phyloP scores from a whole-genome alignment of 1,140 invertebrate species.

The Drosophila lacertosa region DNA sequence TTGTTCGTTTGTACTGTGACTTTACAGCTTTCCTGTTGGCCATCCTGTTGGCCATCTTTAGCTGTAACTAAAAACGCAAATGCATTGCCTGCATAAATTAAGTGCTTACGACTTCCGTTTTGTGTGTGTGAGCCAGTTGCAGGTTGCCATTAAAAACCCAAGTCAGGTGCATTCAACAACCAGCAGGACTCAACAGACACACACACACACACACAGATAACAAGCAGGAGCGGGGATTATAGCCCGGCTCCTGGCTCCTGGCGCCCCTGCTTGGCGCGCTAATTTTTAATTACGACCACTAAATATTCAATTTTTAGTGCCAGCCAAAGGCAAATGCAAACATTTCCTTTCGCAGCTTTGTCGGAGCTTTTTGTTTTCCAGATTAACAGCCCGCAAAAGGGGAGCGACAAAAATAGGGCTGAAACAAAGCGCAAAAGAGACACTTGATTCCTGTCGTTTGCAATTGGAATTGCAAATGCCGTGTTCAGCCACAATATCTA shows the following conservation, averaged over 20 bases:
- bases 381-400: slow-evolving; percentile 46
- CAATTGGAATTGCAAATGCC: slow-evolving; percentile 73
- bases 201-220: slow-evolving; percentile 27
- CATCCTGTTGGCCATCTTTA: slow-evolving; percentile 60
- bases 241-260: slow-evolving; percentile 22
- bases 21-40: slow-evolving; percentile 30
- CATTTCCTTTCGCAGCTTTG: slow-evolving; percentile 56
- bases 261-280: slow-evolving; percentile 53
- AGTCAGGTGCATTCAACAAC: slow-evolving; percentile 34
- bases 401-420: neutral
- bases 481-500: slow-evolving; percentile 32
- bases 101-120: slow-evolving; percentile 77
- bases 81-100: slow-evolving; percentile 80
- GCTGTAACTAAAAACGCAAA: slow-evolving; percentile 71
- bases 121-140: slow-evolving; percentile 8
- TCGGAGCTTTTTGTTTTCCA: slow-evolving; percentile 56
- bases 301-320: slow-evolving; percentile 82
- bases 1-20: neutral
- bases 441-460: slow-evolving; percentile 65
- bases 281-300: slow-evolving; percentile 81
- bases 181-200: neutral
- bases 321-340: slow-evolving; percentile 55
- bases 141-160: slow-evolving; percentile 70
- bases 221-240: slow-evolving; percentile 53
- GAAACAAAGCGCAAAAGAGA: slow-evolving; percentile 11